Conservation (phyloP, 1,140 invertebrate species). For the Drosophila sturtevanti region DNA sequence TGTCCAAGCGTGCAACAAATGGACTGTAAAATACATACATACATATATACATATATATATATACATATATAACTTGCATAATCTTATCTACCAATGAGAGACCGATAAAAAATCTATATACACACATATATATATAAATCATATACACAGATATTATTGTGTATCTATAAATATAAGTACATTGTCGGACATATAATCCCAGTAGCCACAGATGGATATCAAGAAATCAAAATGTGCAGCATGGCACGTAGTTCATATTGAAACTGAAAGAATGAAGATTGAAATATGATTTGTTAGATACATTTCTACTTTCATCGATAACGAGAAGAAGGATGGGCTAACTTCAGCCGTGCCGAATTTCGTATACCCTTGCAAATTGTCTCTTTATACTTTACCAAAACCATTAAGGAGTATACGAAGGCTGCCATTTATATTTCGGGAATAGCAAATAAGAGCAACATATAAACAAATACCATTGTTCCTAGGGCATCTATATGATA, state of each 20-base stretch:
- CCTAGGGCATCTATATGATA: too few relatives aligned
- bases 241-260: neutral
- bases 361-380: too few relatives aligned
- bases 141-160: neutral
- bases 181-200: neutral
- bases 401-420: too few relatives aligned
- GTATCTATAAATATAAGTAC: neutral
- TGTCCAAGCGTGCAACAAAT: constrained; percentile 28
- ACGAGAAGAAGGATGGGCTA: too few relatives aligned
- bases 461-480: too few relatives aligned
- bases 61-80: constrained; percentile 22
- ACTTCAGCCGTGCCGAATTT: too few relatives aligned
- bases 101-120: constrained; percentile 9
- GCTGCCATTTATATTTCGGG: too few relatives aligned
- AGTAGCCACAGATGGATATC: neutral
- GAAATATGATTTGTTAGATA: too few relatives aligned
- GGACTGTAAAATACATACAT: constrained; percentile 5
- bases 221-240: neutral
- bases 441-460: too few relatives aligned
- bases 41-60: neutral
- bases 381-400: too few relatives aligned
- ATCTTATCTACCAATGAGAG: constrained; percentile 31
- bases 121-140: neutral
- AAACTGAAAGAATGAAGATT: too few relatives aligned
- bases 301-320: too few relatives aligned